phyloP scores from a whole-genome alignment of 2,797 vertebrate species.

The Anguilla megastoma region DNA sequence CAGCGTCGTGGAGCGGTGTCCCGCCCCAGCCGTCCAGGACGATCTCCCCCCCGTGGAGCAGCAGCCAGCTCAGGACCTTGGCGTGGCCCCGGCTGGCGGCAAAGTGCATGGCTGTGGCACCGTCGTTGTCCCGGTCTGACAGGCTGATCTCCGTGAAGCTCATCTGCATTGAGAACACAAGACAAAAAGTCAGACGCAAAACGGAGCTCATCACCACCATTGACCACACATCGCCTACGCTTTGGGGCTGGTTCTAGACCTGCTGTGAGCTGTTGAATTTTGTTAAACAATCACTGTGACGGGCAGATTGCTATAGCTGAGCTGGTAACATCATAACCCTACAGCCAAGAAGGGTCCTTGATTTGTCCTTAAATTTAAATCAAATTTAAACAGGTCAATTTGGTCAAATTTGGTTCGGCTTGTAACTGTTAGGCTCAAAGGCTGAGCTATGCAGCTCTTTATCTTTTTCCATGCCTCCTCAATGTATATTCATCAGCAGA shows the following conservation, averaged over 20 bases:
- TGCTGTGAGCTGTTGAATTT: neutral
- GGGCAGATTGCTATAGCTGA: neutral
- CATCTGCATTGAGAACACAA: slow-evolving; percentile 69
- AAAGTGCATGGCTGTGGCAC: slow-evolving; percentile 95
- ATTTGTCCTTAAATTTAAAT: neutral
- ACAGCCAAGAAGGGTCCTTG: neutral
- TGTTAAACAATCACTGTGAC: neutral
- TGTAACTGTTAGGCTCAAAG: neutral
- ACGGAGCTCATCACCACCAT: neutral
- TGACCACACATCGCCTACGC: neutral
- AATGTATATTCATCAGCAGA: neutral
- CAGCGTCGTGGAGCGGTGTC: slow-evolving; percentile 89
- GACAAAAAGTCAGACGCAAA: neutral
- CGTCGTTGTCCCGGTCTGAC: slow-evolving; percentile 81
- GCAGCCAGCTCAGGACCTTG: slow-evolving; percentile 96
- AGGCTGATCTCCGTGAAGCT: slow-evolving; percentile 87
- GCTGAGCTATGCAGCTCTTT: too few species aligned
- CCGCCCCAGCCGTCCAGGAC: slow-evolving; percentile 85
- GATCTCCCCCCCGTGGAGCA: slow-evolving; percentile 94
- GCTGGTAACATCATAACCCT: neutral
- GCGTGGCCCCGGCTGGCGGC: slow-evolving; percentile 91
- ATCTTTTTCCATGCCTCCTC: too few species aligned
- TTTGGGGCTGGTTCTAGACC: neutral
- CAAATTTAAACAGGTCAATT: neutral
- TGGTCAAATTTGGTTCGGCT: neutral